Percentiles rank a stretch among this genome's conserved stretches.
Conservation (phyloP, 2,888 invertebrate species). For the Bombyx huttoni region DNA sequence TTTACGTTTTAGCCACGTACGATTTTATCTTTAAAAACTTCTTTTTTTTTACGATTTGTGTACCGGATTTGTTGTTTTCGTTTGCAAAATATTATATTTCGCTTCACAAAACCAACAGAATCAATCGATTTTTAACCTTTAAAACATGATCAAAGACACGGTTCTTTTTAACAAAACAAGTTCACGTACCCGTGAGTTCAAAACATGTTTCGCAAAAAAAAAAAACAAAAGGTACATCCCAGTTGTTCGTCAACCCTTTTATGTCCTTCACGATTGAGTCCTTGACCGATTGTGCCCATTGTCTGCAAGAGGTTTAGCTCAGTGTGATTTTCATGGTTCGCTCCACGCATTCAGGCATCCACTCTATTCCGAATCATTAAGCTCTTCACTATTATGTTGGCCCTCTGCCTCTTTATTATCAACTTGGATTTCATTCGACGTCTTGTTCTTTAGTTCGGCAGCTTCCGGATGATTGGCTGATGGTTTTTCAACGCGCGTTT, state of each 20-base stretch:
- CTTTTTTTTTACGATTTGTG: too few species aligned
- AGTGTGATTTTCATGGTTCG: slow-evolving; percentile 64
- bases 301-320: slow-evolving; percentile 52
- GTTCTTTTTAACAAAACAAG: neutral
- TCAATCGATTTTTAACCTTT: too few species aligned
- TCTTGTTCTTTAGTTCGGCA: slow-evolving; percentile 27
- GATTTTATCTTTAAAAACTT: neutral
- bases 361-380: slow-evolving; percentile 70
- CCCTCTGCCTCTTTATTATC: slow-evolving; percentile 8
- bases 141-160: too few species aligned
- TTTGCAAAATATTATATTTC: too few species aligned
- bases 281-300: slow-evolving; percentile 62
- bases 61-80: too few species aligned
- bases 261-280: slow-evolving; percentile 54
- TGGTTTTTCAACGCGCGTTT: slow-evolving; percentile 51
- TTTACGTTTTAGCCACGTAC: neutral
- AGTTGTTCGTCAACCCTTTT: slow-evolving; percentile 41
- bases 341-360: slow-evolving; percentile 61
- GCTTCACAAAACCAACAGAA: too few species aligned
- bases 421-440: slow-evolving; percentile 4
- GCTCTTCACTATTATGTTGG: slow-evolving; percentile 56
- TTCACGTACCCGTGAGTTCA: neutral
- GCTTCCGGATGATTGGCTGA: slow-evolving; percentile 54
- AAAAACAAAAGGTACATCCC: slow-evolving; percentile 5
- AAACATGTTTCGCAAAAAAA: neutral